Conservation (phyloP, 2,888 invertebrate genomes). For the Plebejus anna region DNA sequence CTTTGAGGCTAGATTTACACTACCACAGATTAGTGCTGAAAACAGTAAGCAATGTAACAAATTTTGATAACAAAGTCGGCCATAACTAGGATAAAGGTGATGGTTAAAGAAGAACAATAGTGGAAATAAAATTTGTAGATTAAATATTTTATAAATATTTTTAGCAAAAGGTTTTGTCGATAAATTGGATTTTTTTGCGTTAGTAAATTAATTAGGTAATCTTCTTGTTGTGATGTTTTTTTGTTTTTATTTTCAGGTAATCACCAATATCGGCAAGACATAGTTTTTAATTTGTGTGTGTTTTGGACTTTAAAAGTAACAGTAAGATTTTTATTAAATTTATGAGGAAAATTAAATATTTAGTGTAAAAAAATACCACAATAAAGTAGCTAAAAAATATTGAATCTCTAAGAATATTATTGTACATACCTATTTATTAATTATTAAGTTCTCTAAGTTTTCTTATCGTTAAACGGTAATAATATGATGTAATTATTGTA, state of each 20-base stretch:
- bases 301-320: not conserved
- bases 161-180: too few species aligned
- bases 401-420: not conserved
- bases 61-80: not conserved
- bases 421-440: not conserved
- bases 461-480: too few species aligned
- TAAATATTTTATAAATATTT: too few species aligned
- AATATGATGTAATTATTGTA: too few species aligned
- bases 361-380: not conserved
- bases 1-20: slow-evolving; percentile 10
- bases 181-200: not conserved
- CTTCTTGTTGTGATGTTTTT: not conserved
- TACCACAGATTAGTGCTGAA: slow-evolving; percentile 31
- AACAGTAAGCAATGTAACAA: not conserved
- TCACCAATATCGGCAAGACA: not conserved
- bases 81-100: too few species aligned
- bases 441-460: too few species aligned
- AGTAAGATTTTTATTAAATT: not conserved
- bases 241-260: not conserved
- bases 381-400: not conserved
- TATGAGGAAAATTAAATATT: not conserved
- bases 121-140: too few species aligned
- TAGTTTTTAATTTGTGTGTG: not conserved
- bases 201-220: not conserved
- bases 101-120: too few species aligned